These are phyloP conservation scores for Thymallus thymallus DNA, from an alignment of 2,113 vertebrate species.

Conservation along the genomic window DNA sequence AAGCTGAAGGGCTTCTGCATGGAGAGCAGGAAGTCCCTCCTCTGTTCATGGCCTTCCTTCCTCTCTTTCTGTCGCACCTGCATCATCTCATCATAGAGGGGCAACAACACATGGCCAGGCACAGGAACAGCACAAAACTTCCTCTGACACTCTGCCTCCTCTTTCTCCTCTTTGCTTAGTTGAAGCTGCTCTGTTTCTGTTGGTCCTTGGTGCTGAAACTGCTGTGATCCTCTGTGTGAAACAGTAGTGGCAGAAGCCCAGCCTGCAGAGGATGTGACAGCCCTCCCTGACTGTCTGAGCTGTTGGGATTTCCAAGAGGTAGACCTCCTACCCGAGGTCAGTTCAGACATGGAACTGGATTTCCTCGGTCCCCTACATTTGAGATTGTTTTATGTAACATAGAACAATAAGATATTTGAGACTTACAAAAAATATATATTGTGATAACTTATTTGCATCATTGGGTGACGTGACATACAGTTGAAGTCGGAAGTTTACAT, in stretches of 20 bases:
- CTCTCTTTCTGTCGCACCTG: conserved; percentile 78
- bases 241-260: conserved; percentile 64
- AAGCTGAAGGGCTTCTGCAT: conserved; percentile 89
- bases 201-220: conserved; percentile 56
- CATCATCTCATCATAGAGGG: conserved; percentile 81
- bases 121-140: conserved; percentile 86
- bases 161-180: conserved; percentile 73
- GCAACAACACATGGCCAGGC: conserved; percentile 78
- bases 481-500: too few species aligned
- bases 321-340: conserved; percentile 57
- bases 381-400: conserved; percentile 38
- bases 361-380: conserved; percentile 59
- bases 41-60: conserved; percentile 75
- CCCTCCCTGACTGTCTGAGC: conserved; percentile 52
- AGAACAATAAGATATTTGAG: background rate
- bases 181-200: conserved; percentile 18
- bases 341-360: conserved; percentile 69
- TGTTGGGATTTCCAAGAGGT: conserved; percentile 39
- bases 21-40: conserved; percentile 83
- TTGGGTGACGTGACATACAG: too few species aligned
- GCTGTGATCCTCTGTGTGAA: conserved; percentile 66
- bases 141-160: conserved; percentile 84
- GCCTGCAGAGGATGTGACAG: conserved; percentile 57
- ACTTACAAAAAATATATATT: too few species aligned
- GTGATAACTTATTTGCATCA: too few species aligned